Percentiles rank a stretch among this genome's conserved stretches.
Conservation (phyloP, 2,888 invertebrate genomes). For the Syritta pipiens region DNA sequence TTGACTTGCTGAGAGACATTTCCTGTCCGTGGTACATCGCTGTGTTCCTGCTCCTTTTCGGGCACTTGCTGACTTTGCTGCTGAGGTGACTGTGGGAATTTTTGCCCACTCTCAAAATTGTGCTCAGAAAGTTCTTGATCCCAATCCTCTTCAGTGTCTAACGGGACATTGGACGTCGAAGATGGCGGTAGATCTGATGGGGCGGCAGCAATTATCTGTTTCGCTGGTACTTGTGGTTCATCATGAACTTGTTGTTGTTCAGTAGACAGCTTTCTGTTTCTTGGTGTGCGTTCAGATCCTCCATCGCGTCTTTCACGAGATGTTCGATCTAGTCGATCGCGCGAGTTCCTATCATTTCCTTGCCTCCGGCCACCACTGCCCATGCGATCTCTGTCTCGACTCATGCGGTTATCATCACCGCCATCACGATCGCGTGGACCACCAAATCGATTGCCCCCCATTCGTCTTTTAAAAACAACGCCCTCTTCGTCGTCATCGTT, state of each 20-base stretch:
- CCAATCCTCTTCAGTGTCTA: constrained; percentile 78
- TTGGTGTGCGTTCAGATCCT: constrained; percentile 42
- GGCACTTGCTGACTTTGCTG: constrained; percentile 48
- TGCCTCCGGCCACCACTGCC: constrained; percentile 33
- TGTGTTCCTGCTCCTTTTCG: constrained; percentile 18
- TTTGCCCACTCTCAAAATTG: constrained; percentile 71
- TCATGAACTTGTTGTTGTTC: constrained; percentile 51
- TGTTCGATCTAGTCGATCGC: constrained; percentile 60
- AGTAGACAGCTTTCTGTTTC: constrained; percentile 43
- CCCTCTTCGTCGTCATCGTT: constrained; percentile 74
- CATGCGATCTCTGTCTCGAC: constrained; percentile 47
- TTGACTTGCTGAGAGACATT: neutral
- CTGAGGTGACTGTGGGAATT: constrained; percentile 16
- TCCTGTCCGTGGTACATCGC: constrained; percentile 4
- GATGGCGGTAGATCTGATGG: neutral
- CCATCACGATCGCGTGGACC: constrained; percentile 74
- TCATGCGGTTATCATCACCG: constrained; percentile 70
- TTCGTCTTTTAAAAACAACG: constrained; percentile 73
- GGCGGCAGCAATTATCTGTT: constrained; percentile 50
- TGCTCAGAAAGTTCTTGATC: constrained; percentile 77
- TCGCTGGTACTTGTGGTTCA: constrained; percentile 62
- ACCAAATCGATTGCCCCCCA: constrained; percentile 73
- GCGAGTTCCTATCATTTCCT: constrained; percentile 46
- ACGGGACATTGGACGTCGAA: constrained; percentile 27
- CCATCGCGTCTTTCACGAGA: constrained; percentile 64